A percentile compares a stretch with the other conserved stretches of the same genome.
These are phyloP conservation scores for Dynastes hyllus DNA, from an alignment of 2,888 invertebrate species.

Conservation along the genomic window DNA sequence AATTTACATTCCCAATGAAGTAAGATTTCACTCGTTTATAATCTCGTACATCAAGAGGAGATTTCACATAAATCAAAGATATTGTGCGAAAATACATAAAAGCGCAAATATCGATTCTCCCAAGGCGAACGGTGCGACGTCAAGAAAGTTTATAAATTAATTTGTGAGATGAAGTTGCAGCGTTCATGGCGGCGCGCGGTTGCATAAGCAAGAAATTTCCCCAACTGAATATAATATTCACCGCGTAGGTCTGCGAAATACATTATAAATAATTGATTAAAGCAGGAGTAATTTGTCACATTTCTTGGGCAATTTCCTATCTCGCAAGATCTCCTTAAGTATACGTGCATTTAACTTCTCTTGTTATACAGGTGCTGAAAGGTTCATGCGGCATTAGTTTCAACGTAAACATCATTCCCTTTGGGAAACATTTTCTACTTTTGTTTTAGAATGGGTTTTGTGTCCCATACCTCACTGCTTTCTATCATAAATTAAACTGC, in stretches of 20 bases:
- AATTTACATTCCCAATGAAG: too few species aligned
- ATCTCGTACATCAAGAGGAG: too few species aligned
- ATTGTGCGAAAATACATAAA: too few species aligned
- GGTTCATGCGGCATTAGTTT: too few species aligned
- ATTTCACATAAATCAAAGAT: too few species aligned
- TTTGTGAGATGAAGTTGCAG: not conserved
- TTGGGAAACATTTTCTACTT: too few species aligned
- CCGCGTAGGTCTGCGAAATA: not conserved
- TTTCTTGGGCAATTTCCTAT: not conserved
- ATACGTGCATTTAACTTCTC: not conserved
- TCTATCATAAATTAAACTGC: too few species aligned
- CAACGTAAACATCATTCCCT: too few species aligned
- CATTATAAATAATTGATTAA: conserved; percentile 17
- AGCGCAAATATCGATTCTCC: not conserved
- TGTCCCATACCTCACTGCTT: too few species aligned
- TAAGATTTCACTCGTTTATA: too few species aligned
- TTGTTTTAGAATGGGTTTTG: too few species aligned
- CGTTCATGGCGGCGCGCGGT: not conserved
- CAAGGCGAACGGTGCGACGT: not conserved
- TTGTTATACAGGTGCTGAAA: too few species aligned
- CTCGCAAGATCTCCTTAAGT: not conserved
- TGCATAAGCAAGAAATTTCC: conserved; percentile 1
- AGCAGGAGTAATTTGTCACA: conserved; percentile 16
- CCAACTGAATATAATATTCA: conserved; percentile 5
- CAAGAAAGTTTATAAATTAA: conserved; percentile 16